phyloP scores from a whole-genome alignment of 1,140 invertebrate species.

The Melipona quadrifasciata region DNA sequence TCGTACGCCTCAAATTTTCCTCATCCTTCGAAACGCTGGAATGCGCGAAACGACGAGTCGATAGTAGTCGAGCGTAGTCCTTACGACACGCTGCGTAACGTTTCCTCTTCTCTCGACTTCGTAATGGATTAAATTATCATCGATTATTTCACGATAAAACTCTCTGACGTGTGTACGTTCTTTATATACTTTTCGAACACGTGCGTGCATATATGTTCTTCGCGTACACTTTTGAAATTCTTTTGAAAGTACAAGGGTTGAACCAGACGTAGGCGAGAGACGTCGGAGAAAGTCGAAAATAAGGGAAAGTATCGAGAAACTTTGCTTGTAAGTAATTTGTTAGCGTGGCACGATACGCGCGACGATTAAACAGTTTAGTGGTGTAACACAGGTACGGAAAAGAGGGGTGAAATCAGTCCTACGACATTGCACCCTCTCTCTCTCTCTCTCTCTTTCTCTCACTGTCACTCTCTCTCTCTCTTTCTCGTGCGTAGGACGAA shows the following conservation, averaged over 20 bases:
- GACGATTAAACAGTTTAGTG: neutral
- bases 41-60: neutral
- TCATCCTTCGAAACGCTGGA: neutral
- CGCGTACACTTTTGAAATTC: too few relatives aligned
- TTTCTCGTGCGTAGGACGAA: conserved; percentile 62
- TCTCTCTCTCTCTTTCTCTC: too few relatives aligned
- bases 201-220: too few relatives aligned
- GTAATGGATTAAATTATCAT: too few relatives aligned
- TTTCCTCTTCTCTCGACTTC: too few relatives aligned
- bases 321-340: neutral
- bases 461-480: conserved; percentile 7
- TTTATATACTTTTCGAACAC: too few relatives aligned
- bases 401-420: conserved; percentile 22
- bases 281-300: neutral
- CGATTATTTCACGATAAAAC: too few relatives aligned
- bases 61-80: too few relatives aligned
- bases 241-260: too few relatives aligned
- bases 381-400: neutral
- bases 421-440: conserved; percentile 43
- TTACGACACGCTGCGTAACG: too few relatives aligned
- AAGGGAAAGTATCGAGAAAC: neutral
- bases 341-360: neutral
- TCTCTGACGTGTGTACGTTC: too few relatives aligned
- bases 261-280: neutral
- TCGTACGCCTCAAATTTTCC: neutral